Base-by-base conservation (phyloP, 23 tunicate species). In the Ciona savignyi region DNA sequence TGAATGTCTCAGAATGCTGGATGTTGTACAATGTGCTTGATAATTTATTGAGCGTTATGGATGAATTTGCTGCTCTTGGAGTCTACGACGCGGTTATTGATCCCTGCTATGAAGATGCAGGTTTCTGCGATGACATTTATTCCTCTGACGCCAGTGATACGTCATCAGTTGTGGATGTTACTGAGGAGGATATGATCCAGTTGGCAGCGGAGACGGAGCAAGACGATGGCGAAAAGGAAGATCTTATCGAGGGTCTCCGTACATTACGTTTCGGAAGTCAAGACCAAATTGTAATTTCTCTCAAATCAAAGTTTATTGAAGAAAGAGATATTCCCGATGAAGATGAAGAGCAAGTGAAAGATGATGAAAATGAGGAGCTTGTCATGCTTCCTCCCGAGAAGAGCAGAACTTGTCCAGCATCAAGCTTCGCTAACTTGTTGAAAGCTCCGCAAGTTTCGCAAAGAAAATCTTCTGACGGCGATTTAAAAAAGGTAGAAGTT, bases 171-270 rank as follows among this genome's bases (percentile, higher is more conserved):
- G 61, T 78, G 49, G 93, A 86, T 79, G 77, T 86, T 11, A 86
- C 93, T 0, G 93, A 86, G 60, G 93, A 86, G 32, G 93, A 86
- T 29, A 34, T 86, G 26, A 35, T 86, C 27, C 81, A 79, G 35
- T 75, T 86, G 64, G 93, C 93, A 21, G 85, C 81, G 2, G 93
- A 86, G 29, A 86, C 93, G 6, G 71, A 82, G 80, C 93, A 86
- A 51, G 93, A 80, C 74, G 93, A 74, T 9, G 77, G 62, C 21
- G 93, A 86, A 62, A 66, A 60, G 34, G 77, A 79, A 61, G 84
- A 86, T 64, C 67, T 86, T 19, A 66, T 79, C 26, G 85, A 77
- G 29, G 93, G 93, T 2, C 70, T 86, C 32, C 68, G 76, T 35
- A 86, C 93, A 3, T 73, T 86, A 3, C 73, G 77, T 6, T 25